Evolutionary conservation across 2,888 invertebrate genomes (phyloP), one percentile per base, ranked within the genome.

Genomic region (Morpho deidamia): DNA sequence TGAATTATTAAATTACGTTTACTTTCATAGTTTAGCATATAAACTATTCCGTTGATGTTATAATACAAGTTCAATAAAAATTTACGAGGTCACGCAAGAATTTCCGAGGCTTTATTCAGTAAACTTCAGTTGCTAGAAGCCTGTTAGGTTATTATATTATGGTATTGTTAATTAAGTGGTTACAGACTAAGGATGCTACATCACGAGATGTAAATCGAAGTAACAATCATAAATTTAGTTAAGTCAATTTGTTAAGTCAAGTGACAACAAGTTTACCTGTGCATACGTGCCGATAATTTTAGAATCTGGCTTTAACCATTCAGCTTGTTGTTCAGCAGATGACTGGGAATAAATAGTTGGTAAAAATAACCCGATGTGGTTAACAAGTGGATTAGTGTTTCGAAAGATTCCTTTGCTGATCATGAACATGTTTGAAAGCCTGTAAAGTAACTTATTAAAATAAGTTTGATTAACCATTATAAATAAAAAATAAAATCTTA

Each of bases 351-450:
- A 91, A 44, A 98, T 87, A 0, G 97, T 93, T 0, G 97, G 96
- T 51, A 97, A 90, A 71, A 98, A 98, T 97, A 98, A 97, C 0
- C 95, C 93, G 82, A 94, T 95, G 77, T 98, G 98, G 1, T 98
- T 85, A 44, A 93, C 86, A 50, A 92, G 72, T 0, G 92, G 95
- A 59, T 94, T 92, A 11, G 94, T 92, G 69, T 95, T 94, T 67
- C 92, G 92, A 3, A 77, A 63, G 2, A 83, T 66, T 0, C 71
- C 80, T 7, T 70, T 58, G 11, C 70, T 66, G 1, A 77, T 68
- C 1, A 72, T 72, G 56, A 76, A 81, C 58, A 76, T 72, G 57
- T 78, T 76, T 9, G 76, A 62, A 1, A 82, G 80, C 1, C 82
- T 81, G 65, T 1, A 54, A 58, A 56, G 7, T 33, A 7, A 45